These are phyloP conservation scores for Syngnathus acus DNA, from an alignment of 2,797 vertebrate species.

Conservation along the genomic window DNA sequence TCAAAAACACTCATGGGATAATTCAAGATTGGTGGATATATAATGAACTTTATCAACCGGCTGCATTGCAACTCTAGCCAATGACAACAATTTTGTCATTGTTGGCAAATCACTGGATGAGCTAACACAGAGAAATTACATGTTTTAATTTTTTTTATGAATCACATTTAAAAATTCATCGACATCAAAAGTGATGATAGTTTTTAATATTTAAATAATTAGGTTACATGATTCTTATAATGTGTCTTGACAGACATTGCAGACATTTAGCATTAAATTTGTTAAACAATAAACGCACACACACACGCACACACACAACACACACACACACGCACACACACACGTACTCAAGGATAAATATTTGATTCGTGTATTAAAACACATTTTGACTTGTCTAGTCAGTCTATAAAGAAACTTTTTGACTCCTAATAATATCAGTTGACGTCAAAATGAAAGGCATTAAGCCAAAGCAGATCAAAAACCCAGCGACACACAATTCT, in stretches of 20 bases:
- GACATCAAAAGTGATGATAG: too few relatives aligned
- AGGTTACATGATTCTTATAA: too few relatives aligned
- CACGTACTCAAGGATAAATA: not conserved
- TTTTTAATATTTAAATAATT: too few relatives aligned
- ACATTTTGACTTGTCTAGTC: not conserved
- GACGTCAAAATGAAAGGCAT: not conserved
- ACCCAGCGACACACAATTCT: slow-evolving; percentile 2
- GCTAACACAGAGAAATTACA: not conserved
- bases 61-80: not conserved
- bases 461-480: slow-evolving; percentile 29
- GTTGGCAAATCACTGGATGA: not conserved
- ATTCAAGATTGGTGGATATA: not conserved
- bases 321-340: too few relatives aligned
- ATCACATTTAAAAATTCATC: too few relatives aligned
- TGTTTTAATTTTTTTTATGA: too few relatives aligned
- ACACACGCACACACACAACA: too few relatives aligned
- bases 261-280: not conserved
- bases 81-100: slow-evolving; percentile 1
- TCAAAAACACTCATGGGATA: not conserved
- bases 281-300: not conserved
- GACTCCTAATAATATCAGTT: not conserved
- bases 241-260: too few relatives aligned
- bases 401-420: not conserved
- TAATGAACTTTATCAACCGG: not conserved
- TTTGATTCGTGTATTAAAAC: not conserved